phyloP scores from a whole-genome alignment of 2,888 invertebrate genomes.

The Melangyna quadrimaculata region DNA sequence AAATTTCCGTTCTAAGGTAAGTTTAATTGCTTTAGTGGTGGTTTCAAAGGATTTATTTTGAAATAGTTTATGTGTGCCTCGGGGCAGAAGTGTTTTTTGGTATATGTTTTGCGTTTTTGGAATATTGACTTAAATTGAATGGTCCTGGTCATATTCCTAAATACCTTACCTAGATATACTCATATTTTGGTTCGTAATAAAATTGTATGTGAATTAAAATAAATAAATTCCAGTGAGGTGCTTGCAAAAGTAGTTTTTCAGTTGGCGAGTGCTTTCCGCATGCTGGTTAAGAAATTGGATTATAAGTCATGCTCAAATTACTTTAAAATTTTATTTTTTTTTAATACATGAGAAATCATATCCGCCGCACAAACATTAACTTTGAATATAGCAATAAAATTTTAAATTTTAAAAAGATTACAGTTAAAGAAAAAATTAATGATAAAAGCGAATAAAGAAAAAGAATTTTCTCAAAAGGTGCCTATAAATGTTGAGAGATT shows the following conservation, averaged over 20 bases:
- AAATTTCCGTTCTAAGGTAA: slow-evolving; percentile 90
- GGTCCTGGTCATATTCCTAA: not conserved
- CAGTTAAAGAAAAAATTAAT: too few relatives aligned
- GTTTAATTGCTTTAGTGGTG: slow-evolving; percentile 21
- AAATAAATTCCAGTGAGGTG: not conserved
- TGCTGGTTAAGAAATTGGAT: not conserved
- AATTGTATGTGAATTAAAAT: slow-evolving; percentile 11
- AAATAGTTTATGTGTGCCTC: not conserved
- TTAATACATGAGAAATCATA: too few relatives aligned
- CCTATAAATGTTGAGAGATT: too few relatives aligned
- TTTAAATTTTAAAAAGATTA: too few relatives aligned
- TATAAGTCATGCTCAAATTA: not conserved
- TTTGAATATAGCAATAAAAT: too few relatives aligned
- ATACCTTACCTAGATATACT: not conserved
- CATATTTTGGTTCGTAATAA: not conserved
- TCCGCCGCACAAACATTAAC: too few relatives aligned
- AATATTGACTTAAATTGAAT: slow-evolving; percentile 19
- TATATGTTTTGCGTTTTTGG: not conserved
- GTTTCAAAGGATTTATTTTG: not conserved
- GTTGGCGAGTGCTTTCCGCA: not conserved
- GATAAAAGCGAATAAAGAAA: too few relatives aligned
- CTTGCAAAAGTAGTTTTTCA: not conserved
- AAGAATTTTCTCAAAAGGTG: too few relatives aligned
- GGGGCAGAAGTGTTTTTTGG: not conserved
- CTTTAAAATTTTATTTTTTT: not conserved